Conservation (phyloP, 2,113 vertebrate species). For the Apaloderma vittatum region DNA sequence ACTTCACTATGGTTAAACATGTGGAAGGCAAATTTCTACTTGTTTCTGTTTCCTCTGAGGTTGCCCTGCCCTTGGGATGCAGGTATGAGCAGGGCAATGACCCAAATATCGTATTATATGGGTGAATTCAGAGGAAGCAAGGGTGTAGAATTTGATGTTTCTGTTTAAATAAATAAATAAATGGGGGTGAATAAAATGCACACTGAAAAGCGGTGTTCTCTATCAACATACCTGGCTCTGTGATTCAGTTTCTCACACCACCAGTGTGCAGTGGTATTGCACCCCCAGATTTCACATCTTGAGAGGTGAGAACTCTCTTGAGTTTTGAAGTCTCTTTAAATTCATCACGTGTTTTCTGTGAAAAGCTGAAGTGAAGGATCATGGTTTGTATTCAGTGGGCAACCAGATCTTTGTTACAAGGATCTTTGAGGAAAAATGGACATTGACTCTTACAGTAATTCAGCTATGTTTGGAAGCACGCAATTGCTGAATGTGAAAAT, state of each 20-base stretch:
- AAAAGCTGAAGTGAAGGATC: background rate
- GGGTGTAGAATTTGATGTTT: background rate
- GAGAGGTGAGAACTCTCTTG: background rate
- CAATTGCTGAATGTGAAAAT: background rate
- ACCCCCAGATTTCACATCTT: background rate
- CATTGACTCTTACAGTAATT: background rate
- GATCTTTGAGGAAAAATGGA: background rate
- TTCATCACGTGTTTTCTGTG: fast-evolving
- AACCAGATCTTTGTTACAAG: background rate
- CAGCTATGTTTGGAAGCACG: background rate
- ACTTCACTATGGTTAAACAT: fast-evolving
- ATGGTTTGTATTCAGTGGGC: background rate
- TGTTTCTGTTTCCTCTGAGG: background rate
- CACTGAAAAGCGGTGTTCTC: background rate
- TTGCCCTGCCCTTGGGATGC: background rate
- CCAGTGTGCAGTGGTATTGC: fast-evolving
- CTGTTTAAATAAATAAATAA: background rate
- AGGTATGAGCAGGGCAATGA: background rate
- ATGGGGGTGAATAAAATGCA: background rate
- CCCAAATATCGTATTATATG: fast-evolving
- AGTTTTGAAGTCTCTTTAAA: background rate
- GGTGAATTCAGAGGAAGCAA: background rate
- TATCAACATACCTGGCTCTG: fast-evolving
- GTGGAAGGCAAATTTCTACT: background rate
- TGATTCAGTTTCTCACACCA: background rate